Conservation (phyloP, 2,888 invertebrate species). For the Chouioia cunea region DNA sequence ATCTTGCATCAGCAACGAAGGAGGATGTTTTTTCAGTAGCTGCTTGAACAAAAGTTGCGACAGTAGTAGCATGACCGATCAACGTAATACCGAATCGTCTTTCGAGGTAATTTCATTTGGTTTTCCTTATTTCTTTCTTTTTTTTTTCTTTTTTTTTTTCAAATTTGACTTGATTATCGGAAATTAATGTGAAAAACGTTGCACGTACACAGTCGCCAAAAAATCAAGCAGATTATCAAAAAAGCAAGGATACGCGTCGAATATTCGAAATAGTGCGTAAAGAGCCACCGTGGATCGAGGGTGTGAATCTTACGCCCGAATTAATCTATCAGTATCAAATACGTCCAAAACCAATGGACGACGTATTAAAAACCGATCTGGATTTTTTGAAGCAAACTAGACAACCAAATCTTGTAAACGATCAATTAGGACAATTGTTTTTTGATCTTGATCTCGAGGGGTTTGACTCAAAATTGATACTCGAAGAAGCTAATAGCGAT, state of each 20-base stretch:
- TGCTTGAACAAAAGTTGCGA: constrained; percentile 62
- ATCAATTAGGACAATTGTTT: constrained; percentile 80
- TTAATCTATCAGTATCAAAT: constrained; percentile 80
- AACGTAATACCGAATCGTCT: constrained; percentile 40
- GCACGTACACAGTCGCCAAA: no score
- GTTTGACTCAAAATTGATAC: constrained; percentile 70
- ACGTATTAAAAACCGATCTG: constrained; percentile 76
- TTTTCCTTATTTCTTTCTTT: no score
- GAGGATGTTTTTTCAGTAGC: constrained; percentile 62
- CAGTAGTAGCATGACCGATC: constrained; percentile 57
- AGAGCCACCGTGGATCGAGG: constrained; percentile 78
- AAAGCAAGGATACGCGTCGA: constrained; percentile 5
- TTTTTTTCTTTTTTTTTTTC: neutral
- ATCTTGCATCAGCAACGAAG: constrained; percentile 58
- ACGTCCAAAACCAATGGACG: constrained; percentile 71
- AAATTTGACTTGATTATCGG: neutral
- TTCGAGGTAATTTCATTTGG: constrained; percentile 26
- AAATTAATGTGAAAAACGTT: no score
- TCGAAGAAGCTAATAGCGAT: constrained; percentile 76
- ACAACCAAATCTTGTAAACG: constrained; percentile 79
- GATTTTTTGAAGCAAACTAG: constrained; percentile 71
- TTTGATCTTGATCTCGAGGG: constrained; percentile 78
- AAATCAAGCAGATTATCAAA: neutral
- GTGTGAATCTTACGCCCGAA: constrained; percentile 76
- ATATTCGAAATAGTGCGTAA: constrained; percentile 56